Conservation (phyloP, 2,797 vertebrate genomes). For the Argyrosomus regius region DNA sequence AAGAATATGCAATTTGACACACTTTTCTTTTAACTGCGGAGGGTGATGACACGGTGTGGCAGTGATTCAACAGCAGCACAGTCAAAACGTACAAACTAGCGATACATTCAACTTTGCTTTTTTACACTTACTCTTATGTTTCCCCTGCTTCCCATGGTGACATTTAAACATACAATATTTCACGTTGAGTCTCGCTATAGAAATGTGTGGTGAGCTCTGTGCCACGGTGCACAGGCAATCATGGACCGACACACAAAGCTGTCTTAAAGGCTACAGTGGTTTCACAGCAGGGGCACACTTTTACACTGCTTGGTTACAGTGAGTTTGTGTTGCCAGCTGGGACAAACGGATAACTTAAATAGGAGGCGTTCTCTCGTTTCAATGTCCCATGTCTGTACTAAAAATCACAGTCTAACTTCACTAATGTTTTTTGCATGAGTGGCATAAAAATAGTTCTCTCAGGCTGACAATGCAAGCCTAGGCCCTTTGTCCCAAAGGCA, state of each 20-base stretch:
- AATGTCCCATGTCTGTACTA: conserved; percentile 66
- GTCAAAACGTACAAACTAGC: conserved; percentile 26
- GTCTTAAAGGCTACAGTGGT: conserved; percentile 64
- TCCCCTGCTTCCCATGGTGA: conserved; percentile 54
- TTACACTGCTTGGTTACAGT: conserved; percentile 76
- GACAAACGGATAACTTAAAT: conserved; percentile 65
- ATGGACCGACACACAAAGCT: conserved; percentile 57
- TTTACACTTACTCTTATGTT: conserved; percentile 40
- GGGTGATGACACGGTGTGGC: conserved; percentile 33
- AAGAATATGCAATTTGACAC: conserved; percentile 64
- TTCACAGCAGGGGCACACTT: conserved; percentile 71
- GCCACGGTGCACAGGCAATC: conserved; percentile 34
- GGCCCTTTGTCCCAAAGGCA: conserved; percentile 60
- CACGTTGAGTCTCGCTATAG: conserved; percentile 60
- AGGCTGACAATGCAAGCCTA: conserved; percentile 59
- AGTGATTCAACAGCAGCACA: conserved; percentile 50
- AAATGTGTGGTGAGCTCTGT: conserved; percentile 52
- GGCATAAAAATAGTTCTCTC: conserved; percentile 67
- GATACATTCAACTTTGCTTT: conserved; percentile 37
- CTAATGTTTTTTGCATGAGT: conserved; percentile 60
- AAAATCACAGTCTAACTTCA: conserved; percentile 57
- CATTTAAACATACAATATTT: conserved; percentile 68
- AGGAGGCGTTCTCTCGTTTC: conserved; percentile 66
- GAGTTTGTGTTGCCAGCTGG: conserved; percentile 73
- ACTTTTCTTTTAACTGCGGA: conserved; percentile 43